Base-by-base conservation (phyloP, 1,140 invertebrate genomes). In the Zaprionus tsacasi region DNA sequence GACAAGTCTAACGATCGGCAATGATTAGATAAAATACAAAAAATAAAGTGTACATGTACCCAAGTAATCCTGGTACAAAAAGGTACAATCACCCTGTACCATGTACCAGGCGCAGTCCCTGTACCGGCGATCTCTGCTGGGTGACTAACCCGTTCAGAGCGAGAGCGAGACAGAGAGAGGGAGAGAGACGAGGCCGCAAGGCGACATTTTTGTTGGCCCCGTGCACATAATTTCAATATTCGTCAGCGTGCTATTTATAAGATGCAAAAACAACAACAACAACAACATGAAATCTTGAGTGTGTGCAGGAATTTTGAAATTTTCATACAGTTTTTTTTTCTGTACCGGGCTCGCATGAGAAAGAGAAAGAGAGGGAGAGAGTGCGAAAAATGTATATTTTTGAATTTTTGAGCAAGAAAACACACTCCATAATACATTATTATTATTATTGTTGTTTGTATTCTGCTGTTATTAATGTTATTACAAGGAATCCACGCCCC, bases 161-260 rank as follows among this genome's bases (percentile, higher is more conserved):
- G 36, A 35, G 10, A 58, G 45, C 4, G 5, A 13, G 43, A 15
- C 0, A 45, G 43, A 45, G 15, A 45, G 3, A 3, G 15, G 15
- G 43, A 45, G 11, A 27, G 72, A 48, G 63, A 38, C 70, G 52
- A 64, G 75, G 70, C 68, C 75, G 70, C 81, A 85, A 81, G 81
- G 83, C 82, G 83, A 87, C 83, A 87, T 88, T 87, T 83, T 88
- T 80, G 83, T 89, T 83, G 81, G 85, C 85, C 85, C 85, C 85
- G 85, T 81, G 75, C 70, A 80, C 85, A 89, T 89, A 89, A 89
- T 89, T 89, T 89, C 78, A 90, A 90, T 89, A 89, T 89, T 89
- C 85, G 85, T 89, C 85, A 89, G 86, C 85, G 54, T 57, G 85
- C 85, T 89, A 89, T 89, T 89, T 89, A 71, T 89, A 89, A 89